Conservation (phyloP, 2,113 vertebrate species). For the Phylloscopus whistleri region DNA sequence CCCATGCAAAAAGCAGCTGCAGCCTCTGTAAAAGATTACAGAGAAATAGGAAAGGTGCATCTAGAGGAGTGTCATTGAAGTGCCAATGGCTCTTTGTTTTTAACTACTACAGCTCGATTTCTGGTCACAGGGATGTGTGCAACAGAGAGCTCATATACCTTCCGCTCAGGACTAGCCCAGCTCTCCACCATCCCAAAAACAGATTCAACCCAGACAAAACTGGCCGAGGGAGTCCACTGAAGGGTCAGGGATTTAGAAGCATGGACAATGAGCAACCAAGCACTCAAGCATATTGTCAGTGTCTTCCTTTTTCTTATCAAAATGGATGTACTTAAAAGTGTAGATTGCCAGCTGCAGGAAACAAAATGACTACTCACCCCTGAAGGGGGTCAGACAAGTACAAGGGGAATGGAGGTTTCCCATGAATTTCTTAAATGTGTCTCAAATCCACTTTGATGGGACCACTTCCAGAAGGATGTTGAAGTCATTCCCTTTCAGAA, state of each 20-base stretch:
- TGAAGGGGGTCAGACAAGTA: background rate
- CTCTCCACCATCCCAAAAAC: background rate
- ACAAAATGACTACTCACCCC: background rate
- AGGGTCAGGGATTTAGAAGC: background rate
- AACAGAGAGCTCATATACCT: background rate
- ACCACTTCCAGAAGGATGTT: background rate
- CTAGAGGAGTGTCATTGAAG: background rate
- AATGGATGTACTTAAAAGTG: background rate
- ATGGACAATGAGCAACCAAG: background rate
- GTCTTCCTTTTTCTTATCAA: background rate
- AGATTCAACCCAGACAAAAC: background rate
- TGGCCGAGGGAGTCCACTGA: rapidly evolving
- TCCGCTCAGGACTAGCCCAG: background rate
- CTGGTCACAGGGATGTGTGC: background rate
- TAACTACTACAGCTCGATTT: background rate
- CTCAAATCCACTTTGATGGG: background rate
- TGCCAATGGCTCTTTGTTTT: background rate
- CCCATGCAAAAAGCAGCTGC: background rate
- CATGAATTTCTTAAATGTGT: background rate
- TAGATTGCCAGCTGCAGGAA: background rate
- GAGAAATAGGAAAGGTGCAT: background rate
- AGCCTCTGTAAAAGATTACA: background rate
- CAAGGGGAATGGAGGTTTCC: background rate
- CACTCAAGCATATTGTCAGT: background rate
- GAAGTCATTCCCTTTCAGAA: background rate